phyloP scores from a whole-genome alignment of 2,888 invertebrate genomes.

The Oscheius sp. region DNA sequence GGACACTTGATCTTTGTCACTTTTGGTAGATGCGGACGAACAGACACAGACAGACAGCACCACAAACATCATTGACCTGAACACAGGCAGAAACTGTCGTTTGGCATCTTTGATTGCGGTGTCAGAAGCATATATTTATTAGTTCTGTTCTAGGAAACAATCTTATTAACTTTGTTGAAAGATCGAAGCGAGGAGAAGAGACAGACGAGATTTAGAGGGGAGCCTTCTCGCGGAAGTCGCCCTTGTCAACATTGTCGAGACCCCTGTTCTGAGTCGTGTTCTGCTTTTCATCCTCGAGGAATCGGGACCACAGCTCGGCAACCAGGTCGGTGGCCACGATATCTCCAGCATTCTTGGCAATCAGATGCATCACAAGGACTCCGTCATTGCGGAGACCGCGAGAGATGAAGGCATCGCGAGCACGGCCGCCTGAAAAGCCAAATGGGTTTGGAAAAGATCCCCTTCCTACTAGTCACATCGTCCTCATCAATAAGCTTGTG shows the following conservation, averaged over 20 bases:
- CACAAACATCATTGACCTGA: too few relatives aligned
- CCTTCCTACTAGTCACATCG: constrained; percentile 52
- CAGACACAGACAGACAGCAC: too few relatives aligned
- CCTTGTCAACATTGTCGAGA: constrained; percentile 39
- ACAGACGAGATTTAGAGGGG: constrained; percentile 17
- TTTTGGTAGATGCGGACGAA: too few relatives aligned
- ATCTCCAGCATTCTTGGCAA: constrained; percentile 72
- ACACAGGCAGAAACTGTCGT: too few relatives aligned
- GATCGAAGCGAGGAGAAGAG: constrained; percentile 11
- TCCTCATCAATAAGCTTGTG: constrained; percentile 57
- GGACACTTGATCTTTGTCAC: too few relatives aligned
- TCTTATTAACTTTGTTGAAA: constrained; percentile 9
- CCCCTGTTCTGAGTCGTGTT: constrained; percentile 5
- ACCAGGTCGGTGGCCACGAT: constrained; percentile 71
- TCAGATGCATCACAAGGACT: constrained; percentile 67
- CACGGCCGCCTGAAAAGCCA: constrained; percentile 2
- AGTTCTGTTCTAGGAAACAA: too few relatives aligned
- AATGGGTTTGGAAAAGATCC: neutral
- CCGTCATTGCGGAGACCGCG: constrained; percentile 64
- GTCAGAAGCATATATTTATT: too few relatives aligned
- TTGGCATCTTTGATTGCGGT: too few relatives aligned
- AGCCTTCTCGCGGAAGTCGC: constrained; percentile 44
- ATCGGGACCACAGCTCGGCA: constrained; percentile 64
- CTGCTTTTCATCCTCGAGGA: constrained; percentile 55
- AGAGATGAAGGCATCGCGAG: constrained; percentile 45